phyloP scores from a whole-genome alignment of 2,797 vertebrate genomes.

The Lophotriccus pileatus region DNA sequence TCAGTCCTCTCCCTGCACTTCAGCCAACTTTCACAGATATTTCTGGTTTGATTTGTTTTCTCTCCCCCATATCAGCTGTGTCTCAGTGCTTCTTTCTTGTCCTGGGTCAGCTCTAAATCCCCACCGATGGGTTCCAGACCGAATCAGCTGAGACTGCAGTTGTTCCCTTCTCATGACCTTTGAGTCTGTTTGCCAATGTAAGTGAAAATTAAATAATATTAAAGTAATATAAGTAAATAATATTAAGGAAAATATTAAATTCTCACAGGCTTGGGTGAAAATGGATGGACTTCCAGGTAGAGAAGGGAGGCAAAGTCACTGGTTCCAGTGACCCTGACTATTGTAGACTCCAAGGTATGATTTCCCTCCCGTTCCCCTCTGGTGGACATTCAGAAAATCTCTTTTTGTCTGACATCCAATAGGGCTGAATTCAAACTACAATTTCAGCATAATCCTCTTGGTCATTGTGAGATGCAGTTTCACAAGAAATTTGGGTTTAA shows the following conservation, averaged over 20 bases:
- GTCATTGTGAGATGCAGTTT: background rate
- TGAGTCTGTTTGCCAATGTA: background rate
- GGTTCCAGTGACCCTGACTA: background rate
- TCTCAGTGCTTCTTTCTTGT: background rate
- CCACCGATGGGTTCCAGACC: background rate
- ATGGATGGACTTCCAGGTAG: background rate
- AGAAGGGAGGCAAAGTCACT: background rate
- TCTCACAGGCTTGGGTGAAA: background rate
- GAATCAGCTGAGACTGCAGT: background rate
- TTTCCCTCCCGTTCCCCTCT: background rate
- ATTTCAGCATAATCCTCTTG: background rate
- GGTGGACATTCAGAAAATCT: background rate
- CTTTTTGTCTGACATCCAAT: background rate
- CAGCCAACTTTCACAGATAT: background rate
- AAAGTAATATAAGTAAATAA: no score
- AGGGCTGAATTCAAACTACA: background rate
- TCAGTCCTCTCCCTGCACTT: background rate
- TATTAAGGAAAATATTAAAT: background rate
- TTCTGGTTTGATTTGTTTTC: background rate
- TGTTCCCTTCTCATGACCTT: background rate
- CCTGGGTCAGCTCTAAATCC: background rate
- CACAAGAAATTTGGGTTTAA: background rate
- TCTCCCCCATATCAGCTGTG: accelerated
- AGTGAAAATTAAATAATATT: background rate
- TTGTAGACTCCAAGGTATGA: background rate